phyloP scores from a whole-genome alignment of 1,140 invertebrate species.

The Physella acuta region DNA sequence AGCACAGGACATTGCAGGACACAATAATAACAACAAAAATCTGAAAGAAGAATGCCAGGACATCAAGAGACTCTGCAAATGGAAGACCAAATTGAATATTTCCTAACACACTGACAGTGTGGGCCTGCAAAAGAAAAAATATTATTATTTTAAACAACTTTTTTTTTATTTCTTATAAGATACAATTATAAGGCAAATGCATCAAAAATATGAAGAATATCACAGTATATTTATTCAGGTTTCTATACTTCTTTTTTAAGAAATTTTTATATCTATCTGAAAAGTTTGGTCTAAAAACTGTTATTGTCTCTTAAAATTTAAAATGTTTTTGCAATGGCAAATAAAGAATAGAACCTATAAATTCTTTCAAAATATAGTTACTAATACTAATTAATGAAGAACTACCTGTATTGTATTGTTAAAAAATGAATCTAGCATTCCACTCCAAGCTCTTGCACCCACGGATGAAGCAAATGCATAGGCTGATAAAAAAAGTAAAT shows the following conservation, averaged over 20 bases:
- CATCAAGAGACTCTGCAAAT: slow-evolving; percentile 33
- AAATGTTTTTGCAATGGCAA: not conserved
- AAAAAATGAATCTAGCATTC: slow-evolving; percentile 49
- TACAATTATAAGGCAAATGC: too few relatives aligned
- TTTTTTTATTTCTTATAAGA: not conserved
- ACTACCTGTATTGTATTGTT: slow-evolving; percentile 38
- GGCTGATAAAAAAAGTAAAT: slow-evolving; percentile 20
- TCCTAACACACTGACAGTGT: slow-evolving; percentile 20
- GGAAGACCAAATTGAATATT: slow-evolving; percentile 27
- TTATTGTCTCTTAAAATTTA: not conserved
- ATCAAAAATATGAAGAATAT: too few relatives aligned
- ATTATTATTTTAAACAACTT: not conserved
- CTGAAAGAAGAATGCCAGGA: slow-evolving; percentile 34
- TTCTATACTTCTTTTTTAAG: too few relatives aligned
- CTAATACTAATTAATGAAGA: not conserved
- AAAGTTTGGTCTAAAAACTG: too few relatives aligned
- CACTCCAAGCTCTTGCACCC: slow-evolving; percentile 52
- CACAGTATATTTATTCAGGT: too few relatives aligned
- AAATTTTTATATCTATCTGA: too few relatives aligned
- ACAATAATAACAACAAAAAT: slow-evolving; percentile 39
- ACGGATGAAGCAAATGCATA: slow-evolving; percentile 68
- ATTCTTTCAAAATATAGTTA: not conserved
- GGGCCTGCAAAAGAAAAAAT: not conserved
- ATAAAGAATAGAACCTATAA: too few relatives aligned
- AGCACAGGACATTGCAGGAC: slow-evolving; percentile 38